These are phyloP conservation scores for Apeltes quadracus DNA, from an alignment of 2,113 vertebrate genomes.

Conservation along the genomic window DNA sequence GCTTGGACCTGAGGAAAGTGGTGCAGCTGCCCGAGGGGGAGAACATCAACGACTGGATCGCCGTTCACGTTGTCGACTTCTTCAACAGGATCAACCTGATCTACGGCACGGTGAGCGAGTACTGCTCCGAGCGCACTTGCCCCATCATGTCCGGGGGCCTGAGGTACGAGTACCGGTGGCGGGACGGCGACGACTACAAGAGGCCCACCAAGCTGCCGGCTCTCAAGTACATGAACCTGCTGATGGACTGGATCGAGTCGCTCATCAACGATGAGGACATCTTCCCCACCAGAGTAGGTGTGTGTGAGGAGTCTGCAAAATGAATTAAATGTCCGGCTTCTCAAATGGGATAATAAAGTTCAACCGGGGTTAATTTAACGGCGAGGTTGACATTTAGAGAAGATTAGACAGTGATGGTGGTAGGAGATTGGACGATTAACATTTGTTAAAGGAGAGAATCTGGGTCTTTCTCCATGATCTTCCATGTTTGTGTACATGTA, in stretches of 20 bases:
- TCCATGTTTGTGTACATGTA: too few relatives aligned
- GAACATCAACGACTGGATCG: conserved; percentile 94
- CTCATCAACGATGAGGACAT: conserved; percentile 95
- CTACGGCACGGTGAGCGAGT: conserved; percentile 96
- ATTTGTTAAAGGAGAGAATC: conserved; percentile 15
- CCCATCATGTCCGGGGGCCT: conserved; percentile 96
- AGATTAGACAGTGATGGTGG: conserved; percentile 2
- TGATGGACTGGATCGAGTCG: conserved; percentile 98
- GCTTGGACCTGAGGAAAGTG: conserved; percentile 91
- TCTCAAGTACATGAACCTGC: conserved; percentile 92
- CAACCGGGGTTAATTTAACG: conserved; percentile 71
- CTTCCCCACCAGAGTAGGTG: conserved; percentile 96
- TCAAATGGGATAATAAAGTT: conserved; percentile 35
- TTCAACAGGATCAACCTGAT: conserved; percentile 98
- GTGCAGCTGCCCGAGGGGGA: conserved; percentile 92
- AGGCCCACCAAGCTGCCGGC: conserved; percentile 93
- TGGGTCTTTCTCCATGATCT: background rate
- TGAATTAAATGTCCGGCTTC: conserved; percentile 13
- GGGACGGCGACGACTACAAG: conserved; percentile 91
- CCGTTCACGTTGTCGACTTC: conserved; percentile 96
- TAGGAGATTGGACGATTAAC: conserved; percentile 13
- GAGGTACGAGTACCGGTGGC: conserved; percentile 96
- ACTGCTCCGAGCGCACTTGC: conserved; percentile 90
- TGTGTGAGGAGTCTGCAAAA: conserved; percentile 75
- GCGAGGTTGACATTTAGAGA: conserved; percentile 67